Evolutionary conservation across 2,113 vertebrate genomes (phyloP).

Genomic region (Tragelaphus scriptus): DNA sequence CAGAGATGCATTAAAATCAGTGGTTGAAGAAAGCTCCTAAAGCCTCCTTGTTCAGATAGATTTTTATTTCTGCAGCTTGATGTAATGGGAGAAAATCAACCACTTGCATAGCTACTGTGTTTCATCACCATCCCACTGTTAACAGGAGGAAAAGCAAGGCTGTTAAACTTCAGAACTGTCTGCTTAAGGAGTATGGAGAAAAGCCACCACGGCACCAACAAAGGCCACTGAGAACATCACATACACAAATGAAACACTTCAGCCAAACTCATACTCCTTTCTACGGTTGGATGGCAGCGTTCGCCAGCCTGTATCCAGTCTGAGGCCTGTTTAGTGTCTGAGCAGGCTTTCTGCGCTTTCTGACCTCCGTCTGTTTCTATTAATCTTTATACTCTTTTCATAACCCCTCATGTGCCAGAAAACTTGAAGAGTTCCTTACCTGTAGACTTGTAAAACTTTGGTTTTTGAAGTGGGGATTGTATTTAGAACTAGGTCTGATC

Average conservation of each 20-base stretch:
- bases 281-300: neutral
- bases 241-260: neutral
- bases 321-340: neutral
- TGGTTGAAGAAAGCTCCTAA: neutral
- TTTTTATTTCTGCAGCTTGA: neutral
- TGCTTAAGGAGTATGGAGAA: neutral
- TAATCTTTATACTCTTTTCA: neutral
- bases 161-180: neutral
- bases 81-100: neutral
- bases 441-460: slow-evolving; percentile 28
- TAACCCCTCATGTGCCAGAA: neutral
- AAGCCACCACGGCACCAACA: neutral
- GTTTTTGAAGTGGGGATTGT: slow-evolving; percentile 47
- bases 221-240: neutral
- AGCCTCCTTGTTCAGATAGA: neutral
- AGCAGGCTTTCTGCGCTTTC: neutral
- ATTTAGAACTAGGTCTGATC: slow-evolving; percentile 36
- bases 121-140: neutral
- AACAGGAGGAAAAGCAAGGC: neutral
- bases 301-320: neutral
- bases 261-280: neutral
- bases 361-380: neutral
- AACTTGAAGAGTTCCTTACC: slow-evolving; percentile 40
- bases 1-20: neutral
- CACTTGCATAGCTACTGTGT: neutral